A percentile compares a stretch with the other conserved stretches of the same genome.
Evolutionary conservation across 2,888 invertebrate species (phyloP).

Genomic region (Mesorhabditis sp.): DNA sequence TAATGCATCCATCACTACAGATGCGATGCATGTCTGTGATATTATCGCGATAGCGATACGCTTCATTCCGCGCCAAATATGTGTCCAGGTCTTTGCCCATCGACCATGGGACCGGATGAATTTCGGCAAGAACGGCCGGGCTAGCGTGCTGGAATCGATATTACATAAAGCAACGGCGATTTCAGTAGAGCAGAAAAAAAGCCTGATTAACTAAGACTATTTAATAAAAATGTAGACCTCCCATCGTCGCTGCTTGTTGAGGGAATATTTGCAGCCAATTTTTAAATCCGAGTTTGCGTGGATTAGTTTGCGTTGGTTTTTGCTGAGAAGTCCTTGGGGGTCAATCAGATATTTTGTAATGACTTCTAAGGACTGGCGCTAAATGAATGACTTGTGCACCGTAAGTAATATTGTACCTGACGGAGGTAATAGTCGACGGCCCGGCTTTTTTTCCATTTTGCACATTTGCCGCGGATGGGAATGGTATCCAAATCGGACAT

Average conservation of each 20-base stretch:
- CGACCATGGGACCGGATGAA: too few species aligned
- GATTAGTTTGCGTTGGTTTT: neutral
- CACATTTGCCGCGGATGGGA: neutral
- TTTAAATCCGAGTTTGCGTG: slow-evolving; percentile 3
- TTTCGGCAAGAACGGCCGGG: too few species aligned
- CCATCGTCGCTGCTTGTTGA: neutral
- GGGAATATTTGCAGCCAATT: neutral
- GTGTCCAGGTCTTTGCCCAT: too few species aligned
- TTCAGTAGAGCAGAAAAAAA: too few species aligned
- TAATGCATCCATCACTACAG: neutral
- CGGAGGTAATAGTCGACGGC: neutral
- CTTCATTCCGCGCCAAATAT: too few species aligned
- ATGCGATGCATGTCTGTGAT: too few species aligned
- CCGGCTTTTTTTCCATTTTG: slow-evolving; percentile 4
- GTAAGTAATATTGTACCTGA: neutral
- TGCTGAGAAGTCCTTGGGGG: neutral
- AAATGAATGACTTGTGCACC: neutral
- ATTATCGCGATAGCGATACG: too few species aligned
- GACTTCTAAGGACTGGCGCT: neutral
- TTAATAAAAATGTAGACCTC: neutral
- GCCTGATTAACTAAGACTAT: too few species aligned
- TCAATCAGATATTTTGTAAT: neutral
- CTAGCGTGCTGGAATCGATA: too few species aligned
- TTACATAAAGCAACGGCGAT: too few species aligned
- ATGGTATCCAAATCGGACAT: too few species aligned